Evolutionary conservation across 2,797 vertebrate species (phyloP).

Genomic region (Delichon dasypus): DNA sequence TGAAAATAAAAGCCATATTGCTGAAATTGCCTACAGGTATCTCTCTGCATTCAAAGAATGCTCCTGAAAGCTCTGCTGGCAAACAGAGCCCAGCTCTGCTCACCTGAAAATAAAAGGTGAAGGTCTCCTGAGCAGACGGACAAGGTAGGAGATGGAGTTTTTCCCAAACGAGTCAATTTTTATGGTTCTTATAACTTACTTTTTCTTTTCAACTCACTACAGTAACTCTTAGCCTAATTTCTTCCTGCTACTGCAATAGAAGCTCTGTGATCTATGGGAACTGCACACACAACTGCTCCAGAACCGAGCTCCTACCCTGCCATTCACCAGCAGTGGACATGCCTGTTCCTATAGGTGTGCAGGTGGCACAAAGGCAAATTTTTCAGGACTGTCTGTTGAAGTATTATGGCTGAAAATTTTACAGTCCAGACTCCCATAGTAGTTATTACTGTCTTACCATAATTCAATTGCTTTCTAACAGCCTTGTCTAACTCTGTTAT

Average conservation of each 20-base stretch:
- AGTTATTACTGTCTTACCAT: background rate
- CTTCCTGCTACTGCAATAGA: background rate
- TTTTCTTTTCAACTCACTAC: background rate
- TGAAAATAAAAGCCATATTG: background rate
- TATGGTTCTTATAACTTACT: background rate
- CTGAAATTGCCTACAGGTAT: background rate
- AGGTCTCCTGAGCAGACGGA: background rate
- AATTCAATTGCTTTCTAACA: constrained; percentile 2
- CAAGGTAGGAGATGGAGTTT: background rate
- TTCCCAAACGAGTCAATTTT: background rate
- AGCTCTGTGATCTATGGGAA: background rate
- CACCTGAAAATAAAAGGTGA: background rate
- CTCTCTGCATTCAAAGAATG: background rate
- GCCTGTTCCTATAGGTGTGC: background rate
- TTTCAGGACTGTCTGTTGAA: background rate
- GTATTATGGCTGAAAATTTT: background rate
- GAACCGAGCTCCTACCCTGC: background rate
- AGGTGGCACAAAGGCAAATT: background rate
- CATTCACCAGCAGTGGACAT: background rate
- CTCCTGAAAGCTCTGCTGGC: background rate
- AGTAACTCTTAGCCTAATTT: background rate
- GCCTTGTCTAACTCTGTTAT: background rate
- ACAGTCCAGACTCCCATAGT: background rate
- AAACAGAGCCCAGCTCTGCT: background rate
- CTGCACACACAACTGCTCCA: background rate